Evolutionary conservation across 64 coral and sea anemone species (phyloP).

Genomic region (Montipora sp.): DNA sequence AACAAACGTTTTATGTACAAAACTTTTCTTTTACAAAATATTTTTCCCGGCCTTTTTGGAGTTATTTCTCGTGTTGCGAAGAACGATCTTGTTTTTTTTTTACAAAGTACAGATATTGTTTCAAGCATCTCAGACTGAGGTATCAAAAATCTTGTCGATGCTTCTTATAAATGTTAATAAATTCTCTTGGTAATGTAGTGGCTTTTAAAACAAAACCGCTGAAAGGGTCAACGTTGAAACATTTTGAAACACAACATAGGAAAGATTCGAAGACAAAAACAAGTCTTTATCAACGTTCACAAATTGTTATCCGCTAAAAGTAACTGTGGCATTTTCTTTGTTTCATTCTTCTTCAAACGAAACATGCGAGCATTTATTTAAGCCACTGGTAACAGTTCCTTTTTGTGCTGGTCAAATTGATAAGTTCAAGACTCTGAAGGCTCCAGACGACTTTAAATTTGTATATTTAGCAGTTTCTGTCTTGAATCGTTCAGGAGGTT

Average conservation of each 20-base stretch:
- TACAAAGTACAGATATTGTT: constrained; percentile 17
- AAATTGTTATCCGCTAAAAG: background rate
- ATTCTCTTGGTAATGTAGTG: background rate
- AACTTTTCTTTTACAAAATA: constrained; percentile 20
- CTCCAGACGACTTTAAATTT: no score
- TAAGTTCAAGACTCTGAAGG: background rate
- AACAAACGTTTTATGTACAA: constrained; percentile 40
- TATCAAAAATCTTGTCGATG: background rate
- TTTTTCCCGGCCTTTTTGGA: background rate
- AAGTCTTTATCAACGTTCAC: background rate
- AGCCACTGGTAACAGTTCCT: no score
- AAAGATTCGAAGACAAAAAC: background rate
- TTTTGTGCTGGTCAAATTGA: background rate
- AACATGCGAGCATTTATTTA: background rate
- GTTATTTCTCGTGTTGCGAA: constrained; percentile 1
- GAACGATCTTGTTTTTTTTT: background rate
- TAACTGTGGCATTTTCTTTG: no score
- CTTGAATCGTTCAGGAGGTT: no score
- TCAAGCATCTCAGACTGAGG: background rate
- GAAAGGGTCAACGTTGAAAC: background rate
- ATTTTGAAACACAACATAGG: background rate
- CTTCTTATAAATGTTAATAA: background rate
- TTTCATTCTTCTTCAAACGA: background rate
- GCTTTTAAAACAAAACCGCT: constrained; percentile 28
- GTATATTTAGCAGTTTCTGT: background rate